Conservation (phyloP, 1,140 invertebrate genomes). For the Adoxophyes honmai region DNA sequence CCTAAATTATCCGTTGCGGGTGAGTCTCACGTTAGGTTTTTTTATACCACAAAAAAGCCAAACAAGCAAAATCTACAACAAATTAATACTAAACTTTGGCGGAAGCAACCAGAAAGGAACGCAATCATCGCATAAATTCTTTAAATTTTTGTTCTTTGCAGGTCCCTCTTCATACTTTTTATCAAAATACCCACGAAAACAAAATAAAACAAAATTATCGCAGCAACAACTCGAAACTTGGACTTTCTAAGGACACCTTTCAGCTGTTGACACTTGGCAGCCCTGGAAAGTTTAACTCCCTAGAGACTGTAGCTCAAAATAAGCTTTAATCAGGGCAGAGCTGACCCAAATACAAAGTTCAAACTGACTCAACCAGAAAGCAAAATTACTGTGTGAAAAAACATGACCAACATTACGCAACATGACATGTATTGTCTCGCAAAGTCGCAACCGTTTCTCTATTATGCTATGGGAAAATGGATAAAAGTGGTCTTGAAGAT, state of each 20-base stretch:
- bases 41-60: too few relatives aligned
- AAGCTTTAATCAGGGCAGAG: constrained; percentile 3
- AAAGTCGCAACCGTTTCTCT: neutral
- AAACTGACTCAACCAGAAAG: neutral
- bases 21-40: too few relatives aligned
- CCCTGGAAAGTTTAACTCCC: neutral
- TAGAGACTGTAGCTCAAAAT: neutral
- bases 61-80: too few relatives aligned
- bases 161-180: too few relatives aligned
- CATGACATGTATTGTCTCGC: neutral
- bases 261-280: neutral
- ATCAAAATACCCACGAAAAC: neutral
- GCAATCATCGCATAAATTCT: too few relatives aligned
- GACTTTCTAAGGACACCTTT: neutral
- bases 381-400: constrained; percentile 7
- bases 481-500: neutral
- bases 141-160: too few relatives aligned
- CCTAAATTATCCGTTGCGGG: too few relatives aligned
- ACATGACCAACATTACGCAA: constrained; percentile 12
- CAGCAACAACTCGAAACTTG: neutral
- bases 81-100: too few relatives aligned
- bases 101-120: too few relatives aligned
- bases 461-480: neutral
- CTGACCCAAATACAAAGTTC: constrained; percentile 6
- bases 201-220: neutral